Evolutionary conservation across 2,113 vertebrate genomes (phyloP).

Genomic region (Emberiza fucata): DNA sequence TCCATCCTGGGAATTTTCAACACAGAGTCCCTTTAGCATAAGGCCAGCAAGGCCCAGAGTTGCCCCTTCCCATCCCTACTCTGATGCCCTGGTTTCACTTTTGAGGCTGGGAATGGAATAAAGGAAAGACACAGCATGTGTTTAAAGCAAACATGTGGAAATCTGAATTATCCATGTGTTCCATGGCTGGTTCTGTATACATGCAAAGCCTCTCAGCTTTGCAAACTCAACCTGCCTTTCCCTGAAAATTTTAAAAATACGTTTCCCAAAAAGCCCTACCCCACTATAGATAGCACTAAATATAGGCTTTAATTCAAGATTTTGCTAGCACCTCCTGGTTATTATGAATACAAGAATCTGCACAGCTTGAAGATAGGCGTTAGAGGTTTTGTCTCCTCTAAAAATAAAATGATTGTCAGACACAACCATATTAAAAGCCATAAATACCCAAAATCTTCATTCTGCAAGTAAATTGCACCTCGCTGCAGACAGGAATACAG

Average conservation of each 20-base stretch:
- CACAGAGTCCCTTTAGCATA: neutral
- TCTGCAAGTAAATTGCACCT: neutral
- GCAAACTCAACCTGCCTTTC: neutral
- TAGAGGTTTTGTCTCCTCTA: conserved; percentile 5
- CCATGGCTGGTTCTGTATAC: neutral
- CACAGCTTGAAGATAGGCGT: conserved; percentile 20
- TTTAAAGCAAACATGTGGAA: neutral
- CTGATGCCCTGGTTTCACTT: neutral
- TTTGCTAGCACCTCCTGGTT: conserved; percentile 2
- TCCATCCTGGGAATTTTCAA: neutral
- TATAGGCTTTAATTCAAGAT: conserved; percentile 19
- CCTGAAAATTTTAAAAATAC: neutral
- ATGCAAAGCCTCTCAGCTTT: neutral
- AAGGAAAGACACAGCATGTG: neutral
- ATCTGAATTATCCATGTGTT: neutral
- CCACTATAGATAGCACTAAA: neutral
- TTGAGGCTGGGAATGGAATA: neutral
- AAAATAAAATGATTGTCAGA: conserved; percentile 50
- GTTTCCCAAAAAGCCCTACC: neutral
- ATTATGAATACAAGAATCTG: conserved; percentile 4
- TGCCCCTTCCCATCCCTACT: neutral
- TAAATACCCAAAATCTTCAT: neutral
- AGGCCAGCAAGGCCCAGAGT: neutral
- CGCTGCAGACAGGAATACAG: neutral
- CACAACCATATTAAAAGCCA: neutral